phyloP scores from a whole-genome alignment of 2,797 vertebrate genomes.

The Champsocephalus gunnari region DNA sequence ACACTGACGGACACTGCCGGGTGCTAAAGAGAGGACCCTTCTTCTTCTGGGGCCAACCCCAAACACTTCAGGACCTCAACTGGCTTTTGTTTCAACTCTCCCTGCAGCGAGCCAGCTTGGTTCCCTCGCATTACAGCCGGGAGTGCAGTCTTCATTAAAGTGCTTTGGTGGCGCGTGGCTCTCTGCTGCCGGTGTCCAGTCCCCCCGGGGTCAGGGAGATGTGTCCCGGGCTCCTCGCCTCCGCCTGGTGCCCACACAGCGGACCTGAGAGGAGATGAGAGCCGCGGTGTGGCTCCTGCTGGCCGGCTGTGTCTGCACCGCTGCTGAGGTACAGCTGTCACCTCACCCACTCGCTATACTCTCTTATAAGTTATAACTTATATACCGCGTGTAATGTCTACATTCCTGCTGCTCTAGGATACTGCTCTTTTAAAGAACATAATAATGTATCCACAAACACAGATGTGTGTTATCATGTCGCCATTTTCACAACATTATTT shows the following conservation, averaged over 20 bases:
- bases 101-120: no score
- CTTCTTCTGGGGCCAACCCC: not conserved
- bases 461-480: no score
- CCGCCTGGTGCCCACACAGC: conserved; percentile 77
- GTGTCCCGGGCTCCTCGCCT: conserved; percentile 85
- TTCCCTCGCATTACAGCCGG: not conserved
- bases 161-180: not conserved
- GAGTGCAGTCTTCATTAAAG: not conserved
- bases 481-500: no score
- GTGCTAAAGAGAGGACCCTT: not conserved
- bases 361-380: no score
- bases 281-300: conserved; percentile 89
- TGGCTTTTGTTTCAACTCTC: not conserved
- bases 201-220: conserved; percentile 87
- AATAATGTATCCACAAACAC: no score
- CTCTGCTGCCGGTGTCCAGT: conserved; percentile 55
- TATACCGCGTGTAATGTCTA: no score
- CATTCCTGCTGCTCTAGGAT: no score
- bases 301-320: conserved; percentile 87
- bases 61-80: conserved; percentile 24
- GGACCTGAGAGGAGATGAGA: conserved; percentile 92
- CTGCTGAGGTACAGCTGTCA: conserved; percentile 81
- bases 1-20: conserved; percentile 37
- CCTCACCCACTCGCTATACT: no score
- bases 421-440: no score